Conservation (phyloP, 2,888 invertebrate genomes). For the Erebia ligea region DNA sequence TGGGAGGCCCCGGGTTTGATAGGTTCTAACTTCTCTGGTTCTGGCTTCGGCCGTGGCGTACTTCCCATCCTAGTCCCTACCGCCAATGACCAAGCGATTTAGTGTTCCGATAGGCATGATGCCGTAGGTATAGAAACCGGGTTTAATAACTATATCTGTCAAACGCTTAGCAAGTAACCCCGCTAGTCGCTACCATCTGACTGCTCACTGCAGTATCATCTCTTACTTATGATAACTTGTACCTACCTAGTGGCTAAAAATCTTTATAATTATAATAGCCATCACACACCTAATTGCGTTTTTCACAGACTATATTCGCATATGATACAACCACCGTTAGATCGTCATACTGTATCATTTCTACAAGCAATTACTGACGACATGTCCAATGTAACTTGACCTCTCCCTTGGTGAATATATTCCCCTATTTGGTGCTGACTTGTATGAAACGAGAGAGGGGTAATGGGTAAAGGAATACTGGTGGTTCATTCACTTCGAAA, state of each 20-base stretch:
- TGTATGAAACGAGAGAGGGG: conserved; percentile 27
- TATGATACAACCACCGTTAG: conserved; percentile 61
- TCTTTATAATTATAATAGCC: conserved; percentile 4
- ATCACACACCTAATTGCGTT: conserved; percentile 10
- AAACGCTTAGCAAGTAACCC: too few species aligned
- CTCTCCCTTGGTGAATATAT: conserved; percentile 38
- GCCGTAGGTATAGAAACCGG: too few species aligned
- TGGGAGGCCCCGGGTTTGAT: too few species aligned
- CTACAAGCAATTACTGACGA: conserved; percentile 62
- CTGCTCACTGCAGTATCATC: too few species aligned
- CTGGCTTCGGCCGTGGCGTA: too few species aligned
- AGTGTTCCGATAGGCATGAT: too few species aligned
- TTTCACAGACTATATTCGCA: conserved; percentile 29
- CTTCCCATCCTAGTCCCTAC: too few species aligned
- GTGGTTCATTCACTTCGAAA: conserved; percentile 53
- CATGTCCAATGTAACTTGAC: conserved; percentile 51
- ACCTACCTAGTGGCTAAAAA: neutral
- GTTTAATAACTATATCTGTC: too few species aligned
- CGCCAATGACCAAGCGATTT: too few species aligned
- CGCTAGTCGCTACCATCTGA: too few species aligned
- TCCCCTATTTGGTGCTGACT: conserved; percentile 28
- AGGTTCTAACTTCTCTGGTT: too few species aligned
- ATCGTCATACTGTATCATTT: conserved; percentile 68
- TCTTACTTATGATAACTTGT: too few species aligned
- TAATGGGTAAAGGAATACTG: conserved; percentile 50